A percentile compares a stretch with the other conserved stretches of the same genome.
These are phyloP conservation scores for Psilanteris sp. DNA, from an alignment of 1,140 invertebrate genomes.

Conservation along the genomic window DNA sequence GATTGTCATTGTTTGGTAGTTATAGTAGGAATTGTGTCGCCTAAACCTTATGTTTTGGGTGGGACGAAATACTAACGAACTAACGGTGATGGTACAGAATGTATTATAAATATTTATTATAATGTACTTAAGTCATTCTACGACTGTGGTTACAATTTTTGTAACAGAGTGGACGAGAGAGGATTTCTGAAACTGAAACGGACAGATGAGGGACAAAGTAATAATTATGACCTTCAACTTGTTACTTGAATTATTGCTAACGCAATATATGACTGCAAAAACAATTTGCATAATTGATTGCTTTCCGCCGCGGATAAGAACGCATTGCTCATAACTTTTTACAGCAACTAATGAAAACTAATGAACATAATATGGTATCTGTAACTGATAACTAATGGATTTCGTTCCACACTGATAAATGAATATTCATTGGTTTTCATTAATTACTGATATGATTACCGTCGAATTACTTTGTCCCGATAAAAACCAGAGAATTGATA, in stretches of 20 bases:
- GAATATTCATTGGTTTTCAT: constrained; percentile 10
- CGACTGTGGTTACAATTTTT: constrained; percentile 10
- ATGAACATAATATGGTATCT: constrained; percentile 7
- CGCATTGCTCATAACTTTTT: background rate
- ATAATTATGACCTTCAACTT: too few relatives aligned
- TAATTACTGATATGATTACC: constrained; percentile 10
- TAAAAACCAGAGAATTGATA: too few relatives aligned
- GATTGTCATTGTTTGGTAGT: constrained; percentile 11
- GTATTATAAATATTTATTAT: too few relatives aligned
- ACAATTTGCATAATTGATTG: background rate
- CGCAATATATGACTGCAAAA: too few relatives aligned
- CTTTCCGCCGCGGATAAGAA: background rate
- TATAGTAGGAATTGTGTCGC: too few relatives aligned
- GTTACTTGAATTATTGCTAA: too few relatives aligned
- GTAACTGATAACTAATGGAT: constrained; percentile 19
- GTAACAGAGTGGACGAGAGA: background rate
- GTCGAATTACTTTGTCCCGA: background rate
- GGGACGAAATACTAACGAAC: too few relatives aligned
- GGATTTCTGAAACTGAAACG: too few relatives aligned
- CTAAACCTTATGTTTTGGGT: too few relatives aligned
- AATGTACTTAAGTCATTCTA: too few relatives aligned
- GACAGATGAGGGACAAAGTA: too few relatives aligned
- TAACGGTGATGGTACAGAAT: too few relatives aligned
- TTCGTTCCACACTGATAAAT: constrained; percentile 12
- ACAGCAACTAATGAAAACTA: constrained; percentile 10